Evolutionary conservation across 2,797 vertebrate species (phyloP), one percentile per base, ranked within the genome.

Genomic region (Artibeus lituratus): DNA sequence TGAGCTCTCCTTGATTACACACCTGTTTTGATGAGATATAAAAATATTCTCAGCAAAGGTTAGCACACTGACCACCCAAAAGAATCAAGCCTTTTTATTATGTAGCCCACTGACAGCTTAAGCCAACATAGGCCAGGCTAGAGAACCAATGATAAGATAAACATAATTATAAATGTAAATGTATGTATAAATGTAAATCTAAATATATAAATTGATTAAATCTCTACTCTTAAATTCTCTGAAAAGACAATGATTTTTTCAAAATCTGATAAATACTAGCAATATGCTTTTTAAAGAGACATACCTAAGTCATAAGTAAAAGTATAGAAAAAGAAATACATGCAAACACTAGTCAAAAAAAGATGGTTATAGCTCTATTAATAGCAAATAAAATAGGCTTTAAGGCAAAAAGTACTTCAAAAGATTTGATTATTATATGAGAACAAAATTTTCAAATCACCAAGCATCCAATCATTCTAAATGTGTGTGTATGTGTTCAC

Each of bases 1-100:
- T 77, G 95, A 92, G 35, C 42, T 67, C 24, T 78, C 67, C 67
- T 77, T 88, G 73, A 78, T 91, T 94, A 57, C 70, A 94, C 2
- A 47, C 15, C n/a, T 57, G 26, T 62, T 97, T 87, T 87, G 22
- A 19, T 95, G 49, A 85, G 32, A 82, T 94, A 67, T 55, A 93
- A 95, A 95, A 94, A 82, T 82, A 87, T 91, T 94, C 42, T 77
- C 83, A 94, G n/a, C 37, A 57, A 90, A 91, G 10, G 39, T 59
- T 87, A 81, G 26, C 65, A 78, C 5, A 82, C 67, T 55, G 67
- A 65, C 65, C 37, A 87, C 42, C 26, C 24, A 55, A 94, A 97
- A 95, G 44, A 92, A 74, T 87, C 18, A 96, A 90, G 26, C 10
- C 19, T 59, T 55, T 76, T 53, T 81, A 77, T 69, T 95, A 62